Percentiles rank a stretch among this genome's conserved stretches.
Conservation (phyloP, 2,113 vertebrate species). For the Sphyrna mokarran region DNA sequence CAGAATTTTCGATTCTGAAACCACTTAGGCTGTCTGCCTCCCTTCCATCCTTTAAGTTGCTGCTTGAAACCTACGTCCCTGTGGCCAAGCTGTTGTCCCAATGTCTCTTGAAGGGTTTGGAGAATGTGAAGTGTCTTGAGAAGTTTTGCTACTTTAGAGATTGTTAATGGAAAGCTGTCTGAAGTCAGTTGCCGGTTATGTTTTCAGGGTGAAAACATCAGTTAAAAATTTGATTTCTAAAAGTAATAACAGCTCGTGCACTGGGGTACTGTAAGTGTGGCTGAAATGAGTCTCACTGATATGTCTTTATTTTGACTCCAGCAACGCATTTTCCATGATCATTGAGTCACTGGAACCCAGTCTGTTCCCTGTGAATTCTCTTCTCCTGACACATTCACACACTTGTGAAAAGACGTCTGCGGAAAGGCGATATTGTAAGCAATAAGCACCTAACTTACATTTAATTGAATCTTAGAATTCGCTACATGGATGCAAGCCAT, state of each 20-base stretch:
- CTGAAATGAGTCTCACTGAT: background rate
- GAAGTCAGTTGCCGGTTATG: background rate
- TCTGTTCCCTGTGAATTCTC: background rate
- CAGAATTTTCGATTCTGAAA: background rate
- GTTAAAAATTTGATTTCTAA: background rate
- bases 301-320: background rate
- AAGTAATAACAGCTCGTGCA: background rate
- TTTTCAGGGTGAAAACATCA: background rate
- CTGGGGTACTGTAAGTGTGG: background rate
- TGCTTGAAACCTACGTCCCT: background rate
- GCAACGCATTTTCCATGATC: background rate
- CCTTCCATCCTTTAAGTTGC: background rate
- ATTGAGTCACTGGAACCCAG: background rate
- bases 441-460: conserved; percentile 10
- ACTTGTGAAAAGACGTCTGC: background rate
- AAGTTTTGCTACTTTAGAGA: background rate
- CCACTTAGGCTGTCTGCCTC: background rate
- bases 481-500: background rate
- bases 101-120: background rate
- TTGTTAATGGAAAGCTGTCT: background rate
- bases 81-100: background rate
- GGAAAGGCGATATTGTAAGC: background rate
- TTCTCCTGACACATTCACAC: background rate
- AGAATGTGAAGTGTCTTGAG: background rate
- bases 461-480: background rate